Evolutionary conservation across 2,113 vertebrate genomes (phyloP), one percentile per base, ranked within the genome.

Genomic region (Cottus gobio): DNA sequence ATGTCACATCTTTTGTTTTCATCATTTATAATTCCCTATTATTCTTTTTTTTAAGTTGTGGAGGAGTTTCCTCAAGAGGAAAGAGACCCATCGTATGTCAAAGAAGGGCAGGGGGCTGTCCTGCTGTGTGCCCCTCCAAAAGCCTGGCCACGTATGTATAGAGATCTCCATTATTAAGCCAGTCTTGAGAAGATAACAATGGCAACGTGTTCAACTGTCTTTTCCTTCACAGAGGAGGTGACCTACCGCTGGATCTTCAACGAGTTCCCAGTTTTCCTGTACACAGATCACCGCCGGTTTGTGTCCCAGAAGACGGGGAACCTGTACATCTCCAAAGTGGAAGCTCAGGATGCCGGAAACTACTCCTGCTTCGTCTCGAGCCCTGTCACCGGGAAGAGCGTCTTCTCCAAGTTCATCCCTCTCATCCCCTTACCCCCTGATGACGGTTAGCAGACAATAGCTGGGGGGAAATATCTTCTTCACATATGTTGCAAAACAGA

Each of bases 281-380:
- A 94, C 76, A 95, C 96, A 69, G 97, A 98, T 85, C 95, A 95
- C 56, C 95, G 98, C 2, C 94, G 96, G 34, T 99, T 99, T 89
- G 97, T 99, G 69, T 98, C 97, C 34, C 98, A 99, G 94, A 96
- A 92, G 0, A 98, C 97, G 0, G 98, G 98, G 52, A 98, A 99
- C 91, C 95, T 99, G 58, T 99, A 99, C 93, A 99, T 99, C 71
- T 95, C 98, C 30, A 98, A 98, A 83, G 97, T 99, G 16, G 97
- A 99, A 88, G 93, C 95, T 64, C 96, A 96, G 13, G 98, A 99
- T 77, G 96, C 94, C 30, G 98, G 98, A 77, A 99, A 99, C 95
- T 99, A 99, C 79, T 99, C 98, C 0, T 99, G 98, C 85, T 99
- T 98, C 66, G 97, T 98, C 31, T 97, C 97, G 64, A 99, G 97